Base-by-base conservation (phyloP, 2,113 vertebrate species). In the Orthonyx spaldingii region DNA sequence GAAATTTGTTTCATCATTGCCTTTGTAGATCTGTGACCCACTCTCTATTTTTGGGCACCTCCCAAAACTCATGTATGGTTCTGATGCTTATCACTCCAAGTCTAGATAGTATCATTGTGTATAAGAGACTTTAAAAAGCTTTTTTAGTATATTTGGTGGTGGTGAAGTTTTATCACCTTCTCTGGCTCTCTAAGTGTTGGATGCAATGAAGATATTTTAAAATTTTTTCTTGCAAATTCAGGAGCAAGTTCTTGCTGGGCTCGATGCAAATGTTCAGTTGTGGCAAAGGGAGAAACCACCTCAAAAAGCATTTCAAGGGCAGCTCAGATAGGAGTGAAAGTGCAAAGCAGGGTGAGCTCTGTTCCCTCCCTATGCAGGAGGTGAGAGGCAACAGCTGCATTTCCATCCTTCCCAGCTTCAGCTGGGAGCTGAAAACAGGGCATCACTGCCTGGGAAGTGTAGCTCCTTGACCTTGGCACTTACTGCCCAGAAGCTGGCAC, bases 281-380 rank as follows among this genome's bases (percentile, higher is more conserved):
- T 75, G 46, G 19, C 13, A 63, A 87, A 22, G 44, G 35, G 52
- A 81, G 35, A 78, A 84, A 41, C 5, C 7, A 22, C 11, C 41
- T 66, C 50, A 41, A 84, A 78, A 53, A 81, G 7, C 9, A 18
- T 24, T 37, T 42, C 22, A 42, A 70, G 27, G 19, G 56, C 42
- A 75, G 26, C 41, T 64, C 10, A 57, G 41, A 12, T 2, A 44
- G 41, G 8, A 7, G 9, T 33, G 44, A 46, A 28, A 46, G 30
- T 16, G 11, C 35, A 66, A 41, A 56, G 23, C 69, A 46, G 32
- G 0, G 0, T 35, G 18, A 87, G 32, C 2, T 44, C 19, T 46
- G 18, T 17, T 57, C 13, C 19, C 4, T 81, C 15, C 20, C 14
- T 75, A 0, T 0, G 4, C 22, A 33, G 9, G 17, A 53, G 10